Percentiles rank a stretch among this genome's conserved stretches.
Evolutionary conservation across 2,888 invertebrate species (phyloP).

Genomic region (Ethmia dodecea): DNA sequence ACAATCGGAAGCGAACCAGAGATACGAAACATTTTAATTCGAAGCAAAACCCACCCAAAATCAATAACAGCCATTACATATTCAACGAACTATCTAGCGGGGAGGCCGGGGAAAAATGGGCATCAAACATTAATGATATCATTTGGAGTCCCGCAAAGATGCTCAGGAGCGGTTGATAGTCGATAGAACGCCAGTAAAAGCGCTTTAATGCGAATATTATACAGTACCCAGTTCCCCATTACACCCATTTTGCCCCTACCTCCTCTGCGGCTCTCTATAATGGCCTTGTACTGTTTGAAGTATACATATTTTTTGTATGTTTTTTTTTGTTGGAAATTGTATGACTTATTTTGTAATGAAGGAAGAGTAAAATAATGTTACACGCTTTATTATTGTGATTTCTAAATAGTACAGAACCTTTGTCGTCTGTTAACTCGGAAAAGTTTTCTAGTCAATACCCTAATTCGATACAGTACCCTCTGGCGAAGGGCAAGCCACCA

Average conservation of each 20-base stretch:
- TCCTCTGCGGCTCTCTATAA: slow-evolving; percentile 21
- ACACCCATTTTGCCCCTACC: slow-evolving; percentile 25
- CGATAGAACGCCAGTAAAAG: slow-evolving; percentile 60
- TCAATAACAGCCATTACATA: slow-evolving; percentile 48
- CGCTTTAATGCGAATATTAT: slow-evolving; percentile 70
- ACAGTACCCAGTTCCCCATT: slow-evolving; percentile 42
- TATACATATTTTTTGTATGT: slow-evolving; percentile 8
- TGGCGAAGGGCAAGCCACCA: no score
- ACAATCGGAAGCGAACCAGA: no score
- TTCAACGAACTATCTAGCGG: slow-evolving; percentile 48
- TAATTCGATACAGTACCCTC: no score
- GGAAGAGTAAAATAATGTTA: no score
- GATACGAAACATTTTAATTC: no score
- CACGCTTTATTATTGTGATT: no score
- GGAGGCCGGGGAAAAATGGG: slow-evolving; percentile 44
- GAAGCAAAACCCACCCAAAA: no score
- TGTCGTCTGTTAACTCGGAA: no score
- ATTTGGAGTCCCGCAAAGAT: slow-evolving; percentile 63
- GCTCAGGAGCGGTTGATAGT: slow-evolving; percentile 63
- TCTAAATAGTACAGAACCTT: no score
- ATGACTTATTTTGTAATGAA: no score
- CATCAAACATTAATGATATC: slow-evolving; percentile 67
- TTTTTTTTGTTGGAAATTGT: no score
- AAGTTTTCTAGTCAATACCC: no score
- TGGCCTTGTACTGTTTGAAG: slow-evolving; percentile 21